Evolutionary conservation across 2,113 vertebrate species (phyloP).

Genomic region (Syngnathoides biaculeatus): DNA sequence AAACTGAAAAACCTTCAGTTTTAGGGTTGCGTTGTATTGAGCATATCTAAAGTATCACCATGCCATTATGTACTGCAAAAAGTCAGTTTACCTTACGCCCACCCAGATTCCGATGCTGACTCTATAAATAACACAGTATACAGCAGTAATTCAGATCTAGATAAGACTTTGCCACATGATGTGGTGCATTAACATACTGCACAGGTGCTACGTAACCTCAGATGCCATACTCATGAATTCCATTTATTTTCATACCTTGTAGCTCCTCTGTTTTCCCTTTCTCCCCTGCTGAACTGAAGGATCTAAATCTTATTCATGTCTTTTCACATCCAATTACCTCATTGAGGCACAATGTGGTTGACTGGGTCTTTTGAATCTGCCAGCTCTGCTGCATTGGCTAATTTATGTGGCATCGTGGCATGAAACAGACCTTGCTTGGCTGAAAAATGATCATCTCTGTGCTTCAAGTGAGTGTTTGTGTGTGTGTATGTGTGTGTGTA

Average conservation of each 20-base stretch:
- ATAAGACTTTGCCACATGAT: slow-evolving; percentile 45
- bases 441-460: background rate
- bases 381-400: background rate
- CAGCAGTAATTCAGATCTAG: slow-evolving; percentile 23
- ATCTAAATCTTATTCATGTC: slow-evolving; percentile 60
- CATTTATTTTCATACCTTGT: slow-evolving; percentile 54
- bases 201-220: slow-evolving; percentile 42
- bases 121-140: slow-evolving; percentile 36
- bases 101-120: slow-evolving; percentile 48
- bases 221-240: slow-evolving; percentile 40
- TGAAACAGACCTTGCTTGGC: slow-evolving; percentile 4
- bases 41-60: slow-evolving; percentile 27
- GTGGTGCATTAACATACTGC: slow-evolving; percentile 34
- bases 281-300: slow-evolving; percentile 31
- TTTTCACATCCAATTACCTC: slow-evolving; percentile 72
- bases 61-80: slow-evolving; percentile 26
- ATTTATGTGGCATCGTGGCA: background rate
- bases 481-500: background rate
- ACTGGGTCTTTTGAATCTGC: slow-evolving; percentile 3
- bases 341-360: slow-evolving; percentile 39
- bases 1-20: background rate
- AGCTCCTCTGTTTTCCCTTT: slow-evolving; percentile 25
- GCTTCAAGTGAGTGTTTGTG: background rate
- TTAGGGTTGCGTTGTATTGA: background rate
- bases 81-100: slow-evolving; percentile 41